Evolutionary conservation across 2,888 invertebrate species (phyloP), one percentile per base, ranked within the genome.

Genomic region (Polydrusus pterygomalis): DNA sequence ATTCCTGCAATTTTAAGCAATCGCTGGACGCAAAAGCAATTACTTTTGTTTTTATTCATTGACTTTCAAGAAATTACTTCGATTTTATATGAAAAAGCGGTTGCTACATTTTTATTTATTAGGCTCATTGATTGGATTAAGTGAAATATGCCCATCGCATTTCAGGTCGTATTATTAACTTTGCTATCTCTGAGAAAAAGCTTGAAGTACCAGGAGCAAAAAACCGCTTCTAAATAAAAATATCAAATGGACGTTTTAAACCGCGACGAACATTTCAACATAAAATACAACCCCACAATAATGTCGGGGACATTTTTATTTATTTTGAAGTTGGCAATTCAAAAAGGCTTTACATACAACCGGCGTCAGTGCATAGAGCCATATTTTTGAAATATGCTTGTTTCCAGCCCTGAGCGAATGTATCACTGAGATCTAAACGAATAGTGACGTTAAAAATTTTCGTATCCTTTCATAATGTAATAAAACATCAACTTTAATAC

Each of bases 251-350:
- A 20, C 20, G 18, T 20, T 47, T 47, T 47, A 45, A 69, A n/a
- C 18, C 13, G 43, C 45, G 58, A 56, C 45, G 58, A 58, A 60
- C 40, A 56, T 47, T 17, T 17, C 10, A 51, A 71, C 54, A 34
- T 71, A 71, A 64, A 69, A 45, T 56, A 56, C n/a, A 56, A 15
- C 38, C 40, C n/a, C 58, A 20, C 20, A 65, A 64, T 63, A 71
- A 71, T 54, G 71, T 64, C 63, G 56, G 71, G 54, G 64, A 71
- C 71, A 64, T 65, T 64, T 71, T 71, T 71, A 71, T 71, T 64
- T 71, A 64, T 71, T 64, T 64, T 30, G 17, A 54, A 43, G 65
- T 64, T 25, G 20, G 45, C 71, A 71, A 71, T 71, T 64, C 64
- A 71, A 51, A 70, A 20, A 38, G 65, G 65, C 71, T 71, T 71